These are phyloP conservation scores for Lycophotia porphyrea DNA, from an alignment of 2,888 invertebrate species.

Conservation along the genomic window DNA sequence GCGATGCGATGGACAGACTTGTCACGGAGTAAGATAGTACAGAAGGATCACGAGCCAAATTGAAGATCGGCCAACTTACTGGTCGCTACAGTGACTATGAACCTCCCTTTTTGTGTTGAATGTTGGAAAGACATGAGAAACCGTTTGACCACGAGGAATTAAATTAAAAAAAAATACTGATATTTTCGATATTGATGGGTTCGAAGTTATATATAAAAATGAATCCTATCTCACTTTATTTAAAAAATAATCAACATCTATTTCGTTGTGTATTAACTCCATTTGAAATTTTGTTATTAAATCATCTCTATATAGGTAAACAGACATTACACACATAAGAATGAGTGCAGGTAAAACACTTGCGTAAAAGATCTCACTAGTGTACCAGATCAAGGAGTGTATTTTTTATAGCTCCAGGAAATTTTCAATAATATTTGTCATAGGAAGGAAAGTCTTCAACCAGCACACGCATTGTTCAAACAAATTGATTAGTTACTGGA, in stretches of 20 bases:
- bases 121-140: not conserved
- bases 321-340: too few species aligned
- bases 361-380: not conserved
- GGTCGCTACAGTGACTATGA: not conserved
- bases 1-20: constrained; percentile 66
- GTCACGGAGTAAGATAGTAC: constrained; percentile 30
- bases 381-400: not conserved
- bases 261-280: too few species aligned
- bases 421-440: not conserved
- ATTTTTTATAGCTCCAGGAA: not conserved
- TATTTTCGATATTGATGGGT: too few species aligned
- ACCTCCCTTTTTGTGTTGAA: not conserved
- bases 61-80: not conserved
- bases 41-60: constrained; percentile 32
- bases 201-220: too few species aligned
- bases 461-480: not conserved
- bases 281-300: too few species aligned
- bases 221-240: too few species aligned
- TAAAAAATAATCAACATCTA: too few species aligned
- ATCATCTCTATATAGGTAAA: too few species aligned
- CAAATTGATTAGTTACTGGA: not conserved
- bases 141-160: too few species aligned
- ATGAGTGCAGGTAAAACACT: not conserved
- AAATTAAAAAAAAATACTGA: too few species aligned
- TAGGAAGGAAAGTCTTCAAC: not conserved